Conservation (phyloP, 2,797 vertebrate species). For the Semotilus atromaculatus region DNA sequence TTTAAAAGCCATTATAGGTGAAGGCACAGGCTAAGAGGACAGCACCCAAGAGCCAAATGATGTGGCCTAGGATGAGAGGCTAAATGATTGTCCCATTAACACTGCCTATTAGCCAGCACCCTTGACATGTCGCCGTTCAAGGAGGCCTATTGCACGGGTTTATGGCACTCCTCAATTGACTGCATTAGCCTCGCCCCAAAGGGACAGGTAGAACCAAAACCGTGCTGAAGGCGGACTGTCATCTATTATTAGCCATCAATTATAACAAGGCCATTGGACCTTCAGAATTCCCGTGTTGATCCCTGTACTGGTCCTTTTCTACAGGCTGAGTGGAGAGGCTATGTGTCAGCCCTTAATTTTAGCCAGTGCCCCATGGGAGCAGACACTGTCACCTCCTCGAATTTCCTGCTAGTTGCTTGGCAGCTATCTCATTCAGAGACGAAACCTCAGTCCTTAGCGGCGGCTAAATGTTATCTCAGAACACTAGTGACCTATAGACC, state of each 20-base stretch:
- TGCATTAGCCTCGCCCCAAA: slow-evolving; percentile 43
- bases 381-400: slow-evolving; percentile 41
- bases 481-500: slow-evolving; percentile 38
- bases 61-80: background rate
- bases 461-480: slow-evolving; percentile 51
- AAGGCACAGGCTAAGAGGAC: slow-evolving; percentile 39
- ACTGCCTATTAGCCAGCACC: slow-evolving; percentile 27
- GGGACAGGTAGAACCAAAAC: slow-evolving; percentile 35
- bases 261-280: slow-evolving; percentile 39
- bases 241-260: slow-evolving; percentile 54
- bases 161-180: slow-evolving; percentile 26
- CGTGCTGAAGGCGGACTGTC: slow-evolving; percentile 27
- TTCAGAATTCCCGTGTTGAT: slow-evolving; percentile 24
- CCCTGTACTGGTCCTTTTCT: slow-evolving; percentile 6
- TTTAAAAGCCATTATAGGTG: slow-evolving; percentile 30
- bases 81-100: slow-evolving; percentile 44
- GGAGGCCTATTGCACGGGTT: slow-evolving; percentile 11
- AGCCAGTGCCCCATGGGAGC: slow-evolving; percentile 25
- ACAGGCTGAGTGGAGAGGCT: slow-evolving; percentile 12
- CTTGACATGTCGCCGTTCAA: background rate
- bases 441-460: slow-evolving; percentile 38
- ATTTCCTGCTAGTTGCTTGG: slow-evolving; percentile 44
- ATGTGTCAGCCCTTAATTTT: slow-evolving; percentile 49
- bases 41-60: slow-evolving; percentile 36
- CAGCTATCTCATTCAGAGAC: slow-evolving; percentile 31